Percentiles rank a stretch among this genome's conserved stretches.
These are phyloP conservation scores for Nowickia ferox DNA, from an alignment of 2,888 invertebrate genomes.

Conservation along the genomic window DNA sequence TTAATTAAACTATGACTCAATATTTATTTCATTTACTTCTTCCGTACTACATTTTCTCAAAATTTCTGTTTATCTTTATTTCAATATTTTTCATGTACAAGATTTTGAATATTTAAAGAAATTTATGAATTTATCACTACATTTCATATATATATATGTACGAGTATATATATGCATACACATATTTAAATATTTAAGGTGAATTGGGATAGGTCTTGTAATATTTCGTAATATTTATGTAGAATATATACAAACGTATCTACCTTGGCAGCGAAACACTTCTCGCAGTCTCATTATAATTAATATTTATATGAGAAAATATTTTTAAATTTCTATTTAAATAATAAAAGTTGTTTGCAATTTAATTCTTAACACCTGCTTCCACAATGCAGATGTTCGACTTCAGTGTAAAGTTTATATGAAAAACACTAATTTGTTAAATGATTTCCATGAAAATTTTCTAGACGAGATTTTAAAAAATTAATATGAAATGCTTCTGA, in stretches of 20 bases:
- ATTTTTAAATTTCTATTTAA: too few relatives aligned
- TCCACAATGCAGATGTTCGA: too few relatives aligned
- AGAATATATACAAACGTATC: neutral
- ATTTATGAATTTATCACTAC: neutral
- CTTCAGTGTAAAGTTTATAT: too few relatives aligned
- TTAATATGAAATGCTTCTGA: too few relatives aligned
- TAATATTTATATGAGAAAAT: too few relatives aligned
- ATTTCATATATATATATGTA: neutral
- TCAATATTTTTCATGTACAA: neutral
- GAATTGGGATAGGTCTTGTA: constrained; percentile 47
- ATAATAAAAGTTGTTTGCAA: too few relatives aligned
- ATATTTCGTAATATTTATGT: constrained; percentile 52
- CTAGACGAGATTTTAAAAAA: too few relatives aligned
- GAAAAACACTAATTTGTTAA: too few relatives aligned
- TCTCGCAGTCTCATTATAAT: neutral
- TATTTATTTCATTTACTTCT: neutral
- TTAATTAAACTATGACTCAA: constrained; percentile 45
- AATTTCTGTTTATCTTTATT: constrained; percentile 16
- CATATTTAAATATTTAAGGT: constrained; percentile 17
- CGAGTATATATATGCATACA: neutral
- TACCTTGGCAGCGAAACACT: constrained; percentile 30
- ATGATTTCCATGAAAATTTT: too few relatives aligned
- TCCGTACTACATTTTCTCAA: neutral
- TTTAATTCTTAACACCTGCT: too few relatives aligned
- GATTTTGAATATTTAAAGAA: neutral